These are phyloP conservation scores for Lordiphosa andalusiaca DNA, from an alignment of 2,888 invertebrate genomes.

Conservation along the genomic window DNA sequence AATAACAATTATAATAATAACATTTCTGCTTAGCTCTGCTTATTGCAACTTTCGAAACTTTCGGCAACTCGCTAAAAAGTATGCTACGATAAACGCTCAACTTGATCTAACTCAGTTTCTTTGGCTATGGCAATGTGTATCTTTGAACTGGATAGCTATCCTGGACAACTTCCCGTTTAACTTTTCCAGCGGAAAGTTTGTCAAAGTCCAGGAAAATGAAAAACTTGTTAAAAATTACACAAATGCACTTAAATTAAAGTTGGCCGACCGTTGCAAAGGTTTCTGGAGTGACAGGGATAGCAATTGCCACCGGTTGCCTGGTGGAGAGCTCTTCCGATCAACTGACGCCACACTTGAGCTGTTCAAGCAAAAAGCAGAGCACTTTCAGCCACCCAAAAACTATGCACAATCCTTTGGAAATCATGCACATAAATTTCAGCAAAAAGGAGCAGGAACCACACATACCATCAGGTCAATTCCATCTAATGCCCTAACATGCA, in stretches of 20 bases:
- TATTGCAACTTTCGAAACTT: slow-evolving; percentile 27
- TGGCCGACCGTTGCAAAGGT: slow-evolving; percentile 11
- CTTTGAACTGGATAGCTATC: slow-evolving; percentile 23
- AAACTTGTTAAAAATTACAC: slow-evolving; percentile 29
- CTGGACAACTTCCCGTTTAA: slow-evolving; percentile 39
- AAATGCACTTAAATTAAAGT: slow-evolving; percentile 28
- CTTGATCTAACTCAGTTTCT: too few species aligned
- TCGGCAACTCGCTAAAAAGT: slow-evolving; percentile 9
- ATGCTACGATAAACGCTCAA: neutral
- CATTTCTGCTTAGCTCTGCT: slow-evolving; percentile 14
- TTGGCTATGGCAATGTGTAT: slow-evolving; percentile 1
- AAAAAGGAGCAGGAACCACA: neutral
- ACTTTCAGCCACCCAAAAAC: too few species aligned
- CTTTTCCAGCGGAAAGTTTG: slow-evolving; percentile 29
- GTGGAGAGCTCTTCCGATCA: too few species aligned
- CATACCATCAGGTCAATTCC: slow-evolving; percentile 8
- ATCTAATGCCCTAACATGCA: slow-evolving; percentile 19
- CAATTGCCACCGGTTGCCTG: too few species aligned
- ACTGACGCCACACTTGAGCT: too few species aligned
- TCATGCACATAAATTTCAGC: slow-evolving; percentile 28
- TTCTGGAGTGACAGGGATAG: too few species aligned
- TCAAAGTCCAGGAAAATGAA: slow-evolving; percentile 12
- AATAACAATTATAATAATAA: slow-evolving; percentile 25
- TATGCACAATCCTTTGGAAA: slow-evolving; percentile 37
- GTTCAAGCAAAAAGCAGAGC: too few species aligned